Evolutionary conservation across 2,113 vertebrate species (phyloP), one percentile per base, ranked within the genome.

Genomic region (Planiliza haematocheilus): DNA sequence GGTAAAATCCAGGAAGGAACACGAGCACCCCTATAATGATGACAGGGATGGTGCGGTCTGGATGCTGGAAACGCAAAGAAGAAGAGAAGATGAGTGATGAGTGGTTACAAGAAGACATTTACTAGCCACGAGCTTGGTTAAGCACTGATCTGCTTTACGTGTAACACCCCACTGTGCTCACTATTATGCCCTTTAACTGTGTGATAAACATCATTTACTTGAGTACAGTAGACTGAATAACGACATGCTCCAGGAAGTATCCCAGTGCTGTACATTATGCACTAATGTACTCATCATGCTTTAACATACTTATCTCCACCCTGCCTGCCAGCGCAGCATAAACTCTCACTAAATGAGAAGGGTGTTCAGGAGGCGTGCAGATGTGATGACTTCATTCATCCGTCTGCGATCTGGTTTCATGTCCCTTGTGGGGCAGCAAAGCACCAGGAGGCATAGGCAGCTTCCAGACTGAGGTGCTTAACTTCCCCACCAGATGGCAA

Each of bases 1-100:
- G 97, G 88, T 99, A 99, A 78, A 99, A 98, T 20, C 97, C 97
- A 0, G 97, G 97, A 4, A 99, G 95, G 74, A 99, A 99, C 37
- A 99, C 95, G 0, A 99, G 94, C 37, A 98, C 89, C 0, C 97
- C 97, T 3, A 99, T 98, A 88, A 98, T 96, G 72, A 99, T 92
- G 71, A 99, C 94, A 0, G 97, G 96, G 67, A 97, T 88, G 0
- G 97, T 98, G 0, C 96, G 93, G 86, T 98, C 95, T 0, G 94
- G 94, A 59, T 96, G 92, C 97, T 99, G 89, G 50, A 81, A 77
- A 73, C 17, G 56, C 1, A 20, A 21, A 41, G 12, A 62, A 20
- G 12, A 61, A 52, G 2, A 46, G 21, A 1, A 13, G 11, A 13
- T 24, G 17, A 38, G 13, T 48, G 11, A 20, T 6, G 10, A 42